Percentiles rank a stretch among this genome's conserved stretches.
Conservation (phyloP, 2,888 invertebrate species). For the Papilio gigon region DNA sequence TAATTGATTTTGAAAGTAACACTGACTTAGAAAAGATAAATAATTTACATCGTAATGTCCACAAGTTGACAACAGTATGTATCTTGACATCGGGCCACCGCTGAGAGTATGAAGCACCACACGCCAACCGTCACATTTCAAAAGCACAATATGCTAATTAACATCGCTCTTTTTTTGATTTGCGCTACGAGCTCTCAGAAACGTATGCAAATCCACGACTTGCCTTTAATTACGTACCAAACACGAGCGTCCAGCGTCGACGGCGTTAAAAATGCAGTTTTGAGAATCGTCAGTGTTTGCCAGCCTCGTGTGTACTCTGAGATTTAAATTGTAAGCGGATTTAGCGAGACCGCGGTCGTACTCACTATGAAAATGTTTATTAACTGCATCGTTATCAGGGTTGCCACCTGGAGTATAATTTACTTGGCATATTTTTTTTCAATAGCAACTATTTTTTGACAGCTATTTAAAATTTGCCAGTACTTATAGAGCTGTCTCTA, state of each 20-base stretch:
- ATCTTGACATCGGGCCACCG: slow-evolving; percentile 70
- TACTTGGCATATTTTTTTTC: not conserved
- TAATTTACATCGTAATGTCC: slow-evolving; percentile 54
- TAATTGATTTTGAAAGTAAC: too few species aligned
- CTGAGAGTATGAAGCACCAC: slow-evolving; percentile 73
- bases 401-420: slow-evolving; percentile 40
- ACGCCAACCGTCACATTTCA: slow-evolving; percentile 80
- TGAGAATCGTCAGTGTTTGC: slow-evolving; percentile 70
- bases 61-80: slow-evolving; percentile 63
- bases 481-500: not conserved
- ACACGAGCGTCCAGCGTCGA: slow-evolving; percentile 76
- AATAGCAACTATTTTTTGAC: not conserved
- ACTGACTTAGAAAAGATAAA: slow-evolving; percentile 5
- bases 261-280: slow-evolving; percentile 78
- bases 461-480: not conserved
- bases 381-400: slow-evolving; percentile 49
- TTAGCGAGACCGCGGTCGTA: slow-evolving; percentile 59
- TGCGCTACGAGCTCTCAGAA: slow-evolving; percentile 78
- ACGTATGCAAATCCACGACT: slow-evolving; percentile 77
- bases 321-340: slow-evolving; percentile 73
- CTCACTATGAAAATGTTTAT: slow-evolving; percentile 71
- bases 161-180: slow-evolving; percentile 73
- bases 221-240: slow-evolving; percentile 77
- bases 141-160: slow-evolving; percentile 83
- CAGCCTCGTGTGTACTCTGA: slow-evolving; percentile 53